Percentiles rank a stretch among this genome's conserved stretches.
Evolutionary conservation across 2,888 invertebrate species (phyloP).

Genomic region (Coecobrya sp.): DNA sequence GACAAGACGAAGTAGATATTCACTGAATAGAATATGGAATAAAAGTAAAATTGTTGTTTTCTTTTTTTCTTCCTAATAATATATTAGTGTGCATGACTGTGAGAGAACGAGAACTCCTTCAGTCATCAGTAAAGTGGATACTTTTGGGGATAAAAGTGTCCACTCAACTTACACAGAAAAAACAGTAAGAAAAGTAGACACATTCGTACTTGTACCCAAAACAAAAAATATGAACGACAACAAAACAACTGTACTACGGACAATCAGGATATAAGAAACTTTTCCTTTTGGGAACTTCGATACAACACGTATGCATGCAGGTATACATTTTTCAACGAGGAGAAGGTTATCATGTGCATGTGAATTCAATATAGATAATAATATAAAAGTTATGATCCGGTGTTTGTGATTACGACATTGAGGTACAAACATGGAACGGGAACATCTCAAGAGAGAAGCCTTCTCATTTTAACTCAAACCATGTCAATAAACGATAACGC

Average conservation of each 20-base stretch:
- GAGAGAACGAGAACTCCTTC: neutral
- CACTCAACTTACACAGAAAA: slow-evolving; percentile 20
- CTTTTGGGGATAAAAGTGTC: slow-evolving; percentile 39
- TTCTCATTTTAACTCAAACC: neutral
- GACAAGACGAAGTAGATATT: neutral
- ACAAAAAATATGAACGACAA: neutral
- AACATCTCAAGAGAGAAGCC: neutral
- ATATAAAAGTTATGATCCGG: neutral
- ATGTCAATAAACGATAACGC: slow-evolving; percentile 62
- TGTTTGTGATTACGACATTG: neutral
- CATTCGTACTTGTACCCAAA: neutral
- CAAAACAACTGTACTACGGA: too few species aligned
- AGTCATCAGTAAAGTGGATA: neutral
- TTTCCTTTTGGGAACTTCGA: too few species aligned
- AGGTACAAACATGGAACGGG: neutral
- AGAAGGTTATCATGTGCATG: neutral
- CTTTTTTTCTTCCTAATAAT: neutral
- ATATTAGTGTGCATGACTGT: neutral
- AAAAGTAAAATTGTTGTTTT: slow-evolving; percentile 12
- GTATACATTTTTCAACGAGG: too few species aligned
- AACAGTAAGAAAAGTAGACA: neutral
- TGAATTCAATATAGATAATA: neutral
- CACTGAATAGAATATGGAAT: neutral
- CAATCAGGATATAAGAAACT: too few species aligned
- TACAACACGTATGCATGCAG: too few species aligned